These are phyloP conservation scores for Ascaphus truei DNA, from an alignment of 2,113 vertebrate genomes.

Conservation along the genomic window DNA sequence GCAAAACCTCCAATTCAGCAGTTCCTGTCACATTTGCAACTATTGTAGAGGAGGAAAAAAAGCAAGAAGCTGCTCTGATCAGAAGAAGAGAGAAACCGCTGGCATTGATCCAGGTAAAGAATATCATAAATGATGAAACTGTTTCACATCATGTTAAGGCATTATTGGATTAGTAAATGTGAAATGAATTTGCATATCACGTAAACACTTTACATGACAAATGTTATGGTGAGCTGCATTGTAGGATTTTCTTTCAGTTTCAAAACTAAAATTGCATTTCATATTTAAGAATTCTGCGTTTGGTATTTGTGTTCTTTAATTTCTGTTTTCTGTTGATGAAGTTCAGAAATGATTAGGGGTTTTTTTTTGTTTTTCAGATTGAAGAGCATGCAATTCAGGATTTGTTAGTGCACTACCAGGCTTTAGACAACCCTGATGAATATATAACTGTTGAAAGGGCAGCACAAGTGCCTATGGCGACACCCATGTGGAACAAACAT, in stretches of 20 bases:
- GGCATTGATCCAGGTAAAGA: conserved; percentile 88
- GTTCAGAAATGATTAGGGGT: too few species aligned
- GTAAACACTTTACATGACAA: too few species aligned
- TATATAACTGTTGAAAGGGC: conserved; percentile 88
- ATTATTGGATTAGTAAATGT: too few species aligned
- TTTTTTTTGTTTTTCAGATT: conserved; percentile 64
- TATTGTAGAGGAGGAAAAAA: conserved; percentile 89
- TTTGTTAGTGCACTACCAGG: conserved; percentile 80
- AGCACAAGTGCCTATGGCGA: conserved; percentile 80
- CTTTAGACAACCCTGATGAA: conserved; percentile 87
- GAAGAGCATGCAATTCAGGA: conserved; percentile 94
- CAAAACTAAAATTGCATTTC: too few species aligned
- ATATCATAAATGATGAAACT: too few species aligned
- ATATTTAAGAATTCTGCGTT: too few species aligned
- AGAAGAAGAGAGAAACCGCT: conserved; percentile 92
- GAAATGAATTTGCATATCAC: too few species aligned
- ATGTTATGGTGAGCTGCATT: too few species aligned
- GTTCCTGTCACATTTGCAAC: conserved; percentile 82
- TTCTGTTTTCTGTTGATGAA: background rate
- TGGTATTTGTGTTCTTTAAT: background rate
- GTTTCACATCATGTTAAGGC: too few species aligned
- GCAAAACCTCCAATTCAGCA: conserved; percentile 56
- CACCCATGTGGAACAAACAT: conserved; percentile 92
- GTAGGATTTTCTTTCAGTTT: too few species aligned
- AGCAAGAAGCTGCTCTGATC: conserved; percentile 91